A percentile compares a stretch with the other conserved stretches of the same genome.
These are phyloP conservation scores for Pyrrhosoma nymphula DNA, from an alignment of 2,888 invertebrate genomes.

Conservation along the genomic window DNA sequence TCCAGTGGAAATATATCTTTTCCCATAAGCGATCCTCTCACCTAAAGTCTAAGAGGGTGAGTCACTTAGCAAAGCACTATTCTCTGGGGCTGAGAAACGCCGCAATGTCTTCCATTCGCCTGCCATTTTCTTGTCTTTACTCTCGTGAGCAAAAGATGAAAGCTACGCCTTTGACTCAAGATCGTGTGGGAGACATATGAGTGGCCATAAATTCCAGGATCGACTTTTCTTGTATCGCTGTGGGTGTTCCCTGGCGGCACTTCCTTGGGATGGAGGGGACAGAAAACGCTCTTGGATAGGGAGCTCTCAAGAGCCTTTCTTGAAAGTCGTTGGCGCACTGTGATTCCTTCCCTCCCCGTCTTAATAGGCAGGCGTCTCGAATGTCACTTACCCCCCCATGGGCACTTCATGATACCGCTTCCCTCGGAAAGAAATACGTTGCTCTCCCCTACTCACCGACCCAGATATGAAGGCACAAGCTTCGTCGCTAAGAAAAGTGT, in stretches of 20 bases:
- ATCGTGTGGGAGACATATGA: neutral
- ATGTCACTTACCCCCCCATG: neutral
- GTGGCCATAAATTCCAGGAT: neutral
- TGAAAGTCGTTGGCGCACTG: neutral
- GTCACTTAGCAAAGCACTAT: neutral
- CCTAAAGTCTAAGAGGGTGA: neutral
- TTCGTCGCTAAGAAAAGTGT: no score
- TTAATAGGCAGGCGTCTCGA: neutral
- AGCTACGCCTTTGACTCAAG: neutral
- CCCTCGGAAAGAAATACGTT: neutral
- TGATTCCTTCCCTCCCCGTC: neutral
- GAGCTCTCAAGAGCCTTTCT: neutral
- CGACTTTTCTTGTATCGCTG: conserved; percentile 45
- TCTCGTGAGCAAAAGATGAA: neutral
- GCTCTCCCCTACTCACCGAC: neutral
- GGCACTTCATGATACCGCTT: neutral
- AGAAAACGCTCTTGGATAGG: neutral
- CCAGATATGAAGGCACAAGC: no score
- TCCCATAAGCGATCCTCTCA: no score
- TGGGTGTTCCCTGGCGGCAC: neutral
- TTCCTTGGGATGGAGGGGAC: neutral
- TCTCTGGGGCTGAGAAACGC: neutral
- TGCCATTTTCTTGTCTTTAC: neutral
- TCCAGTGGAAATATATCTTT: no score
- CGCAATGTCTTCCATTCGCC: neutral